Percentiles rank a stretch among this genome's conserved stretches.
Evolutionary conservation across 2,113 vertebrate species (phyloP).

Genomic region (Austrofundulus limnaeus): DNA sequence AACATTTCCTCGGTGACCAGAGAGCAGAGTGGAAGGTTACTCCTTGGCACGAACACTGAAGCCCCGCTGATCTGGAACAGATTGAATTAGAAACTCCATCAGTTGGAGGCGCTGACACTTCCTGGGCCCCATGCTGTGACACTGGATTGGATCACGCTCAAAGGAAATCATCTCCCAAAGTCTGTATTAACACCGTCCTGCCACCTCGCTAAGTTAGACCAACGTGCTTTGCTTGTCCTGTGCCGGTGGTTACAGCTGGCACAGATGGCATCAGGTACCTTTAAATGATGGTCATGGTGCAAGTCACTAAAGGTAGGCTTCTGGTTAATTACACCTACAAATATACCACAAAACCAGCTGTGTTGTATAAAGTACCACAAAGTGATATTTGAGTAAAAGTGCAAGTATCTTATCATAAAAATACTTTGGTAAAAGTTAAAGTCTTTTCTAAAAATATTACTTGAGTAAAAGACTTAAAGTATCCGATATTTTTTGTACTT

Average conservation of each 20-base stretch:
- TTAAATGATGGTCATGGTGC: conserved; percentile 44
- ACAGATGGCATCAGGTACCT: conserved; percentile 46
- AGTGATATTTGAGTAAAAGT: no score
- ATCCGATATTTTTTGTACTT: no score
- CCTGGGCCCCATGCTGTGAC: conserved; percentile 54
- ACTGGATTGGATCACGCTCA: conserved; percentile 68
- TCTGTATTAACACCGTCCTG: conserved; percentile 59
- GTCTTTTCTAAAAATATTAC: no score
- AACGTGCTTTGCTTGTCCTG: conserved; percentile 51
- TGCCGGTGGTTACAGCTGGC: conserved; percentile 47
- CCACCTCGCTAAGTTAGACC: conserved; percentile 46
- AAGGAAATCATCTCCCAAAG: conserved; percentile 67
- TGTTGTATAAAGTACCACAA: no score
- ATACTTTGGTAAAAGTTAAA: no score
- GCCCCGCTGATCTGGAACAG: conserved; percentile 55
- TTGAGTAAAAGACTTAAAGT: no score
- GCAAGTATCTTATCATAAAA: no score
- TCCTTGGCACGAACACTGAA: conserved; percentile 24
- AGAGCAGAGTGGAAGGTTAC: conserved; percentile 43
- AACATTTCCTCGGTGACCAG: conserved; percentile 43
- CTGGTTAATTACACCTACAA: conserved; percentile 71
- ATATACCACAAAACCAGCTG: no score
- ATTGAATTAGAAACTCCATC: conserved; percentile 71
- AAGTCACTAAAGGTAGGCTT: conserved; percentile 58
- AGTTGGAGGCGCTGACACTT: conserved; percentile 52